Evolutionary conservation across 2,113 vertebrate species (phyloP), one percentile per base, ranked within the genome.

Genomic region (Leptobrachium leishanense): DNA sequence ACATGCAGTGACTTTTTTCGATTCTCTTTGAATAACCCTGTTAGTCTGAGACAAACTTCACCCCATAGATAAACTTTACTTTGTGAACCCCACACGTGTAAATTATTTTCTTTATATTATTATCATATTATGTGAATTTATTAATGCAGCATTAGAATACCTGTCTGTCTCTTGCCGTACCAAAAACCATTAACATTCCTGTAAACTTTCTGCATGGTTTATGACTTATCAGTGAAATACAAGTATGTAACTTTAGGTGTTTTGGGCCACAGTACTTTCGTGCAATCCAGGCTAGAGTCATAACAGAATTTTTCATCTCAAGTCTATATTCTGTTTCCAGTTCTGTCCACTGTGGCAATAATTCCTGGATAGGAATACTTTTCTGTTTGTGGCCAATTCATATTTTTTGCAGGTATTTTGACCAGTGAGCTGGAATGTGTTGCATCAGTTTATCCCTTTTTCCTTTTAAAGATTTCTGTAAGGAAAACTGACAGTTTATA

Each of bases 141-240:
- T 81, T 82, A 85, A 82, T 84, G 86, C 74, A 87, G 83, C 85
- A 85, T 79, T 79, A 78, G 82, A 69, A 82, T 83, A 87, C 83
- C 82, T 68, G 76, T 81, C 86, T 3, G 77, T 84, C 72, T 0
- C 69, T 72, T 55, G 57, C 50, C 68, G 74, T 64, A 75, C 83
- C 82, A 74, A 85, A 77, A 82, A 63, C 46, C 82, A 50, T 68
- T 44, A 72, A 64, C 10, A 15, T 72, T 71, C 67, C 76, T 75
- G 40, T 50, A 41, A 43, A 59, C 66, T 63, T 79, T 67, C 11
- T 73, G 77, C 42, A 63, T 79, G 59, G 53, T 42, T 79, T 82
- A 75, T 39, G 10, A 63, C 15, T 59, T 75, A 75, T 79, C 63
- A 75, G 72, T 43, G 53, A 66, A 81, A 74, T 62, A 68, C 54